Conservation (phyloP, 2,888 invertebrate genomes). For the Hydriomena furcata region DNA sequence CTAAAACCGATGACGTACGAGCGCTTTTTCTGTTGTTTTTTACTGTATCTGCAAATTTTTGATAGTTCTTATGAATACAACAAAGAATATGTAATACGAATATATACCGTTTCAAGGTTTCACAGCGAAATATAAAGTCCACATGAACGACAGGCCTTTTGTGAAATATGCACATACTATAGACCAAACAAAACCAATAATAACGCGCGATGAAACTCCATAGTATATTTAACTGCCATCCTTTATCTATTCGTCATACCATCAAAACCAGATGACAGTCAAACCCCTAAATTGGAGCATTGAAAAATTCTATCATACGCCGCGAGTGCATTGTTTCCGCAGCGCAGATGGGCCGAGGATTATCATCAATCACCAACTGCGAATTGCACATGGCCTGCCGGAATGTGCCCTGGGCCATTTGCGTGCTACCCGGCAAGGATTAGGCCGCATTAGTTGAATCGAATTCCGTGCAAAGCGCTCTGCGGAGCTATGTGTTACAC, state of each 20-base stretch:
- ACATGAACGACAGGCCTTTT: too few relatives aligned
- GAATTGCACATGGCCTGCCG: slow-evolving; percentile 75
- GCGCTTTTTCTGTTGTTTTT: too few relatives aligned
- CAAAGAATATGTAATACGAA: too few relatives aligned
- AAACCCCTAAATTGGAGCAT: slow-evolving; percentile 30
- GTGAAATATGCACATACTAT: too few relatives aligned
- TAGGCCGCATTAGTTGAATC: slow-evolving; percentile 79
- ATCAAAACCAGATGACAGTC: slow-evolving; percentile 24
- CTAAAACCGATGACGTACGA: too few relatives aligned
- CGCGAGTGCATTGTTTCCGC: slow-evolving; percentile 56
- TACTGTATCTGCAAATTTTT: too few relatives aligned
- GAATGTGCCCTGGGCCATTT: slow-evolving; percentile 68
- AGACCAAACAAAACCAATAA: neutral
- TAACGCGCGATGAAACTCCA: neutral
- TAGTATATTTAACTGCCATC: slow-evolving; percentile 2
- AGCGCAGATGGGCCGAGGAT: slow-evolving; percentile 64
- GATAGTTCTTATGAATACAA: too few relatives aligned
- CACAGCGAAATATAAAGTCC: too few relatives aligned
- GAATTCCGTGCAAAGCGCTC: slow-evolving; percentile 78
- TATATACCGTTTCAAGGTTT: too few relatives aligned
- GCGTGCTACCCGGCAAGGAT: slow-evolving; percentile 66
- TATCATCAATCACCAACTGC: slow-evolving; percentile 78
- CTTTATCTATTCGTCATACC: slow-evolving; percentile 19
- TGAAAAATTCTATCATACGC: slow-evolving; percentile 48
- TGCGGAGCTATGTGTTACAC: slow-evolving; percentile 72